A percentile compares a stretch with the other conserved stretches of the same genome.
Evolutionary conservation across 2,113 vertebrate species (phyloP).

Genomic region (Lucifuga dentata): DNA sequence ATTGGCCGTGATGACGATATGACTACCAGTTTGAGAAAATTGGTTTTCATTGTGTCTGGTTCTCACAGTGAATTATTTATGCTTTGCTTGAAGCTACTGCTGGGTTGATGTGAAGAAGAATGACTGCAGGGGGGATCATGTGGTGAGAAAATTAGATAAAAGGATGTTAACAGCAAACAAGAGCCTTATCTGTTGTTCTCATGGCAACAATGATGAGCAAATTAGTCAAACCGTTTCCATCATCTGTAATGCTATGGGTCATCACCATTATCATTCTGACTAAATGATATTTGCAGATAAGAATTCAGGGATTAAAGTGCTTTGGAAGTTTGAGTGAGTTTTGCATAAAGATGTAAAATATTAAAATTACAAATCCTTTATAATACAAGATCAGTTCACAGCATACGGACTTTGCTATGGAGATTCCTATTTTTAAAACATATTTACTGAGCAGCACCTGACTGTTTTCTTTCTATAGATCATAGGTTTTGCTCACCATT

Average conservation of each 20-base stretch:
- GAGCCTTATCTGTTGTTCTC: slow-evolving; percentile 29
- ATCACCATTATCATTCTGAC: slow-evolving; percentile 15
- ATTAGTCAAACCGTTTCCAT: slow-evolving; percentile 27
- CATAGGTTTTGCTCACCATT: no score
- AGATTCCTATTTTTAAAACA: no score
- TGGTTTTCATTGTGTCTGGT: slow-evolving; percentile 82
- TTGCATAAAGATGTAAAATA: background rate
- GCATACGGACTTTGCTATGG: no score
- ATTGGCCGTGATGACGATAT: slow-evolving; percentile 79
- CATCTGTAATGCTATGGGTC: slow-evolving; percentile 18
- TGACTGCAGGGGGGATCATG: slow-evolving; percentile 44
- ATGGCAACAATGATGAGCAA: slow-evolving; percentile 4
- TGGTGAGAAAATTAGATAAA: slow-evolving; percentile 52
- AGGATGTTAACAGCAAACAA: slow-evolving; percentile 57
- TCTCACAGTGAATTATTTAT: slow-evolving; percentile 85
- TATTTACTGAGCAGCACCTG: no score
- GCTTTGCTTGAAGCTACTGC: slow-evolving; percentile 72
- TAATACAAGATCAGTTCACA: no score
- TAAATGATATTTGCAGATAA: slow-evolving; percentile 12
- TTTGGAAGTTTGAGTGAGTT: background rate
- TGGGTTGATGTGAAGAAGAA: slow-evolving; percentile 52
- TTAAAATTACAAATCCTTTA: background rate
- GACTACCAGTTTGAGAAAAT: slow-evolving; percentile 76
- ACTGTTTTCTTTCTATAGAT: no score
- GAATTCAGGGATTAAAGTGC: slow-evolving; percentile 5